Evolutionary conservation across 2,797 vertebrate species (phyloP), one percentile per base, ranked within the genome.

Genomic region (Lacerta bilineata): DNA sequence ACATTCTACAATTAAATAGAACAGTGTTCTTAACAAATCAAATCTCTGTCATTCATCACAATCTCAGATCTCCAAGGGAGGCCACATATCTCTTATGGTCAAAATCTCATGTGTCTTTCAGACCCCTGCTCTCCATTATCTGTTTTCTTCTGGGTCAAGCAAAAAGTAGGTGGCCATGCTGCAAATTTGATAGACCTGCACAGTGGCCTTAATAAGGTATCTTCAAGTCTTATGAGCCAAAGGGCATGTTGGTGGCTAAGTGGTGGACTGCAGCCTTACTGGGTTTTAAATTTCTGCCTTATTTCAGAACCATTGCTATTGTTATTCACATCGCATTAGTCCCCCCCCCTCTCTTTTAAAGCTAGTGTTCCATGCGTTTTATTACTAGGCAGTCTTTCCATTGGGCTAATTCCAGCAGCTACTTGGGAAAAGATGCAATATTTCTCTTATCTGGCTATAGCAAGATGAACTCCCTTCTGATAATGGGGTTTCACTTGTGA

Each of bases 311-410:
- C 71, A 85, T 4, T 41, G 83, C 83, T 71, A 7, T 66, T 8
- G n/a, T 23, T 7, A n/a, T 80, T 89, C 81, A 92, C 90, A 95
- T 93, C 87, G 84, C n/a, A 80, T 90, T 83, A n/a, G n/a, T n/a
- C n/a, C n/a, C n/a, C n/a, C n/a, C n/a, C n/a, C n/a, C n/a, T n/a
- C 39, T 41, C 36, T 81, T 80, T 55, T 3, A 71, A 78, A n/a
- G 0, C 0, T 64, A 33, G 29, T 29, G 29, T 71, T 89, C 80
- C 6, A 20, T 13, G 43, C 27, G 25, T 85, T 92, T 88, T 77
- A 33, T 71, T 88, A 61, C 90, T 55, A 41, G 83, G 11, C 61
- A 88, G 36, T n/a, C 20, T 75, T 81, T 80, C 5, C 72, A 27
- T 25, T 25, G 81, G 89, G 8, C 39, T 79, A 90, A 74, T 87